Evolutionary conservation across 2,888 invertebrate genomes (phyloP).

Genomic region (Aelia acuminata): DNA sequence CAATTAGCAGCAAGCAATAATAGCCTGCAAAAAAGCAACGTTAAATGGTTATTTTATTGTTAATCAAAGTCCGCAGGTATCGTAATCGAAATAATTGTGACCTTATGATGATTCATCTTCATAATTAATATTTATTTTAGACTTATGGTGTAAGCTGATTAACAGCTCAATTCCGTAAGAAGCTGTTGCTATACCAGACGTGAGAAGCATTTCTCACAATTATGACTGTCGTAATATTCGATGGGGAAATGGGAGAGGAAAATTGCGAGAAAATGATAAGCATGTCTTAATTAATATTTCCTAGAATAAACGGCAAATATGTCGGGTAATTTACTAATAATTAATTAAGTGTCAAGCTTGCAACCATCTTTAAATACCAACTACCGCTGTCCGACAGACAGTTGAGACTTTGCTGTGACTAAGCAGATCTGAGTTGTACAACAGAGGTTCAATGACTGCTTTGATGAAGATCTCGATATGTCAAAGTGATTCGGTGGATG

Average conservation of each 20-base stretch:
- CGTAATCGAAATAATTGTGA: neutral
- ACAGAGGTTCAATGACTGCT: neutral
- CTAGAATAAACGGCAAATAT: neutral
- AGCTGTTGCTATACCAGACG: neutral
- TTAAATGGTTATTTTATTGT: no score
- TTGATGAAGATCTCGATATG: neutral
- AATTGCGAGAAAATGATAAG: neutral
- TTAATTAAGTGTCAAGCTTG: neutral
- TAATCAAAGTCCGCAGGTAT: no score
- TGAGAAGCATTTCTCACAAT: constrained; percentile 22
- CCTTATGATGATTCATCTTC: no score
- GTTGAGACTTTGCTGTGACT: neutral
- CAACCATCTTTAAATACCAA: neutral
- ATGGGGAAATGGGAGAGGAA: neutral
- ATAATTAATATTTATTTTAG: neutral
- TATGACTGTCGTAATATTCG: neutral
- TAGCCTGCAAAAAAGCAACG: no score
- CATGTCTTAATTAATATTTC: neutral
- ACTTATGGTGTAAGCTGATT: neutral
- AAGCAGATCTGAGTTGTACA: neutral
- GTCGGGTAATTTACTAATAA: no score
- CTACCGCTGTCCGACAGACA: neutral
- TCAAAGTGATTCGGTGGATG: neutral
- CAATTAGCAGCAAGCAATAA: no score
- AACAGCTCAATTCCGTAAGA: neutral